These are phyloP conservation scores for Drosophila lacicola DNA, from an alignment of 2,888 invertebrate species.

Conservation along the genomic window DNA sequence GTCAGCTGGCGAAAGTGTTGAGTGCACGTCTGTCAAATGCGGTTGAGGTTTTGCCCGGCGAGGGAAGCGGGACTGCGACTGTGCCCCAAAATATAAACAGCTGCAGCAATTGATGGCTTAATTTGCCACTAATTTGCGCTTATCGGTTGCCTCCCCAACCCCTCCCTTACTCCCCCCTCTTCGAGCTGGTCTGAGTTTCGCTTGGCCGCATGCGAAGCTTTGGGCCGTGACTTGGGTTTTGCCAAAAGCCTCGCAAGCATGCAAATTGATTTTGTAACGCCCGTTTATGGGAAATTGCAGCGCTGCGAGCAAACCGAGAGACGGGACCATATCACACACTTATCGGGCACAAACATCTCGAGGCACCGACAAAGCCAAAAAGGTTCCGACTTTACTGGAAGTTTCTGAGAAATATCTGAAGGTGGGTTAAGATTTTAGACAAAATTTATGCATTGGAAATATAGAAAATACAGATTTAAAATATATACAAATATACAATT, in stretches of 20 bases:
- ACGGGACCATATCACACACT: conserved; percentile 11
- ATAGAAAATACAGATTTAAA: too few species aligned
- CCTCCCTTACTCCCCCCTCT: too few species aligned
- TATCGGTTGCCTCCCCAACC: conserved; percentile 51
- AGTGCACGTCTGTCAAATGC: conserved; percentile 76
- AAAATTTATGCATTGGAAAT: too few species aligned
- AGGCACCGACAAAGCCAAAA: conserved; percentile 16
- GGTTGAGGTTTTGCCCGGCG: conserved; percentile 52
- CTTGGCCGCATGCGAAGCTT: conserved; percentile 15
- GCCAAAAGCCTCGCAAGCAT: conserved; percentile 38
- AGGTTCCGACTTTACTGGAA: background rate
- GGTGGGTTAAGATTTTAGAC: too few species aligned
- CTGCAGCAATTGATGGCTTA: conserved; percentile 72
- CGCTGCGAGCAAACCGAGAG: background rate
- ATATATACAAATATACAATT: too few species aligned
- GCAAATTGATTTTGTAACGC: conserved; percentile 74
- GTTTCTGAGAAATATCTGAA: too few species aligned
- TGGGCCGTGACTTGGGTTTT: conserved; percentile 10
- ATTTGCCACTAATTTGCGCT: conserved; percentile 80
- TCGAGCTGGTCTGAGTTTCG: conserved; percentile 13
- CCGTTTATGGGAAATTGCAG: conserved; percentile 68
- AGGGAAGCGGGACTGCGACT: background rate
- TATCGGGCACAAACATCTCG: background rate
- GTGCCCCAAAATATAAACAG: conserved; percentile 45
- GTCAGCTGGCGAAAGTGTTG: conserved; percentile 77